These are phyloP conservation scores for Leptinotarsa juncta DNA, from an alignment of 2,888 invertebrate species.

Conservation along the genomic window DNA sequence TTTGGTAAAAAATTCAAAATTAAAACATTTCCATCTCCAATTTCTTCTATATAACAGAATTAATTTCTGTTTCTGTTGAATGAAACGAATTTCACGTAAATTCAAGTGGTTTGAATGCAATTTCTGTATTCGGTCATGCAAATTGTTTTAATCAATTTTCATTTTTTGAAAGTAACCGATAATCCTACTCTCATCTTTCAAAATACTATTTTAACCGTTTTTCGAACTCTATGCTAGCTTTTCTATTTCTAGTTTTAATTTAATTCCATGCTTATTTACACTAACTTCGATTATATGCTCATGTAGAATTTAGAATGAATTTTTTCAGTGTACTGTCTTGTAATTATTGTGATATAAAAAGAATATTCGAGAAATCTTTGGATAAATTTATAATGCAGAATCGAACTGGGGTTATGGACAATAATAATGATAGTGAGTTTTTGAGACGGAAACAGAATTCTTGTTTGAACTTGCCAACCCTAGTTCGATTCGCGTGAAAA, in stretches of 20 bases:
- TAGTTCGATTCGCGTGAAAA: not conserved
- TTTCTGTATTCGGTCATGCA: no score
- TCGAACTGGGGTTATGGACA: not conserved
- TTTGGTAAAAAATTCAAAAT: no score
- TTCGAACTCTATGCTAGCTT: not conserved
- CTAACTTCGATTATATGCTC: slow-evolving; percentile 14
- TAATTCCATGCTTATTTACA: not conserved
- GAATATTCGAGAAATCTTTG: not conserved
- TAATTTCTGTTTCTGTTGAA: no score
- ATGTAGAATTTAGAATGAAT: not conserved
- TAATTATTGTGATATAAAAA: slow-evolving; percentile 17
- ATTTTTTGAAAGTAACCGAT: not conserved
- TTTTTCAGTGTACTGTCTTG: not conserved
- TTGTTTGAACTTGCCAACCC: not conserved
- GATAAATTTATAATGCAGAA: not conserved
- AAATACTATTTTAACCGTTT: not conserved
- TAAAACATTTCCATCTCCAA: no score
- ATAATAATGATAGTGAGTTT: not conserved
- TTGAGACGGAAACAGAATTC: not conserved
- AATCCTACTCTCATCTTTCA: not conserved
- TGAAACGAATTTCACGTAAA: no score
- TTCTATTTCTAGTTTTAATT: not conserved
- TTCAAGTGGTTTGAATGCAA: no score
- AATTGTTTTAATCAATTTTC: no score
- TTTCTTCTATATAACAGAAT: no score